These are phyloP conservation scores for Fragum whitleyi DNA, from an alignment of 2,888 invertebrate species.

Conservation along the genomic window DNA sequence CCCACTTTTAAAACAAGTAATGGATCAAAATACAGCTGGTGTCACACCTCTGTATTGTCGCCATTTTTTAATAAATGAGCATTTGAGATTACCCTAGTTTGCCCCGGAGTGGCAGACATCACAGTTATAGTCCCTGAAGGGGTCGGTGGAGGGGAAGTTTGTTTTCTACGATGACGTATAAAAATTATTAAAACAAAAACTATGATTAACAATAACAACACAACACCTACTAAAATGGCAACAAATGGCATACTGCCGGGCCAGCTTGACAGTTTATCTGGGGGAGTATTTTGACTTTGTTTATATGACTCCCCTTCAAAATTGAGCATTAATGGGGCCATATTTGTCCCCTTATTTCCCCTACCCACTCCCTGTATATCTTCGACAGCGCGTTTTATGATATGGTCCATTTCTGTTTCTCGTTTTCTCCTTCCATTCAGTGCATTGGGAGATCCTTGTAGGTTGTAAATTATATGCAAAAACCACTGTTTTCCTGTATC, in stretches of 20 bases:
- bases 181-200: slow-evolving; percentile 71
- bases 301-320: slow-evolving; percentile 48
- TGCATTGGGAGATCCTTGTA: slow-evolving; percentile 68
- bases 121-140: slow-evolving; percentile 79
- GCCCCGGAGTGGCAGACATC: slow-evolving; percentile 56
- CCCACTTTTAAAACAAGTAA: too few species aligned
- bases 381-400: slow-evolving; percentile 60
- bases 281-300: slow-evolving; percentile 52
- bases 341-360: slow-evolving; percentile 78
- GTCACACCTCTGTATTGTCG: slow-evolving; percentile 59
- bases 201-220: slow-evolving; percentile 69
- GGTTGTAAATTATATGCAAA: slow-evolving; percentile 79
- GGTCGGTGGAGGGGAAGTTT: slow-evolving; percentile 75
- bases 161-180: slow-evolving; percentile 72
- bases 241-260: slow-evolving; percentile 68
- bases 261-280: slow-evolving; percentile 66
- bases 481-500: slow-evolving; percentile 81
- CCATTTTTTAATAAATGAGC: slow-evolving; percentile 43
- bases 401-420: slow-evolving; percentile 3
- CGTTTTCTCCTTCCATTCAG: slow-evolving; percentile 37
- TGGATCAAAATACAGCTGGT: background rate
- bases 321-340: slow-evolving; percentile 73
- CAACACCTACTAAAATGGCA: slow-evolving; percentile 73
- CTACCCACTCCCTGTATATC: slow-evolving; percentile 70
- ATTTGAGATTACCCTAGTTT: slow-evolving; percentile 56